These are phyloP conservation scores for Plestiodon gilberti DNA, from an alignment of 2,113 vertebrate genomes.

Conservation along the genomic window DNA sequence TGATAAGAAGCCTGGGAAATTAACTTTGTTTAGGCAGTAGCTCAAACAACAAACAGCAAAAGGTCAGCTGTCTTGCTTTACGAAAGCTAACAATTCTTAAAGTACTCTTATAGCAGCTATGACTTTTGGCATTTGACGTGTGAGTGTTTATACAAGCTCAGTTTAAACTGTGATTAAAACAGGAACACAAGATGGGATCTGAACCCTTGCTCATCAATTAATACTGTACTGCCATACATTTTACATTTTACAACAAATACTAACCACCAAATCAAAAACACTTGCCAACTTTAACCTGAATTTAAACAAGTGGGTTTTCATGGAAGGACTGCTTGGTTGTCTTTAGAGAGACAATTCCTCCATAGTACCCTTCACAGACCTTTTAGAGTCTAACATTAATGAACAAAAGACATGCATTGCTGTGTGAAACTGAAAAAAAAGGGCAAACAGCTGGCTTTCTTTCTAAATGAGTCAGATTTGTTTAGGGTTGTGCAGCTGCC, in stretches of 20 bases:
- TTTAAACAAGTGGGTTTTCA: not conserved
- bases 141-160: not conserved
- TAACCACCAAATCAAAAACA: not conserved
- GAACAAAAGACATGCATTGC: not conserved
- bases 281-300: not conserved
- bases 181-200: not conserved
- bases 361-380: not conserved
- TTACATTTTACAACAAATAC: not conserved
- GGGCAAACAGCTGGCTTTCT: not conserved
- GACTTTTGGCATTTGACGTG: constrained; percentile 1
- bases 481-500: not conserved
- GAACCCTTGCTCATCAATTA: not conserved
- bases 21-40: not conserved
- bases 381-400: not conserved
- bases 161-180: not conserved
- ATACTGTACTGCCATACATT: not conserved
- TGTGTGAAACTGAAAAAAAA: not conserved
- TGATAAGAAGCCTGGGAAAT: not conserved
- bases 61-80: not conserved
- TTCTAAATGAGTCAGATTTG: not conserved
- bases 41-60: not conserved
- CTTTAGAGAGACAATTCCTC: not conserved
- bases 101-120: constrained; percentile 16
- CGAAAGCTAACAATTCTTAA: constrained; percentile 4
- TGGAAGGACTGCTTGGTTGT: not conserved